Conservation (phyloP, 2,888 invertebrate genomes). For the Andrena bicolor region DNA sequence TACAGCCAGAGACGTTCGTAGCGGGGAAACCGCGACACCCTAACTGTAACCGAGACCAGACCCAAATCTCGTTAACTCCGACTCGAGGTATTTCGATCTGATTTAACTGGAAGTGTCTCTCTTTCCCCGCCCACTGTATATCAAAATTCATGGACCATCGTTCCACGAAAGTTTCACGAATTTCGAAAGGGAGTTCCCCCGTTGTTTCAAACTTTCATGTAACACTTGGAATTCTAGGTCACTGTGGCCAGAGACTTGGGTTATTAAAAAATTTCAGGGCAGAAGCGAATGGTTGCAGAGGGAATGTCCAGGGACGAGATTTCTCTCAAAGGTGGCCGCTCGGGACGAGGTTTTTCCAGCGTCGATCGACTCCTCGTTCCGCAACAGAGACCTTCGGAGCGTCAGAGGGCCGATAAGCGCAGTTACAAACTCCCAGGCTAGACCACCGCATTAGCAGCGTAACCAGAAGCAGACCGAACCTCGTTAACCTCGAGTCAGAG, state of each 20-base stretch:
- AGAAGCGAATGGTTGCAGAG: too few relatives aligned
- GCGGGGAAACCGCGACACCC: constrained; percentile 56
- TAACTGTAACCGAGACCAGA: constrained; percentile 65
- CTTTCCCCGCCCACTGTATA: constrained; percentile 13
- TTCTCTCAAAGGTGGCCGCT: constrained; percentile 3
- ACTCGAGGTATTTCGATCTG: constrained; percentile 50
- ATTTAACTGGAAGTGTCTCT: constrained; percentile 27
- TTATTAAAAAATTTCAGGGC: too few relatives aligned
- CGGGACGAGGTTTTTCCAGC: constrained; percentile 13
- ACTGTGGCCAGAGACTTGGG: too few relatives aligned
- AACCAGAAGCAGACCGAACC: constrained; percentile 63
- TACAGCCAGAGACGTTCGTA: constrained; percentile 43
- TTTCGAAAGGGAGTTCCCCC: not conserved
- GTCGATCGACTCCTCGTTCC: constrained; percentile 7
- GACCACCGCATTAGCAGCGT: constrained; percentile 54
- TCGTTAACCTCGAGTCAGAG: constrained; percentile 66
- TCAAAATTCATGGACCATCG: not conserved
- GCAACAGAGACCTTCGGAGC: constrained; percentile 15
- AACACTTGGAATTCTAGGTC: too few relatives aligned
- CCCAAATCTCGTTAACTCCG: constrained; percentile 60
- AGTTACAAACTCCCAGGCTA: constrained; percentile 51
- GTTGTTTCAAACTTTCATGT: not conserved
- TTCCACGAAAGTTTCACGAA: not conserved
- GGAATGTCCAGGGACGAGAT: constrained; percentile 2
- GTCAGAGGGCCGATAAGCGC: constrained; percentile 51